These are phyloP conservation scores for Macaca nemestrina DNA, from an alignment of 2,113 vertebrate species.

Conservation along the genomic window DNA sequence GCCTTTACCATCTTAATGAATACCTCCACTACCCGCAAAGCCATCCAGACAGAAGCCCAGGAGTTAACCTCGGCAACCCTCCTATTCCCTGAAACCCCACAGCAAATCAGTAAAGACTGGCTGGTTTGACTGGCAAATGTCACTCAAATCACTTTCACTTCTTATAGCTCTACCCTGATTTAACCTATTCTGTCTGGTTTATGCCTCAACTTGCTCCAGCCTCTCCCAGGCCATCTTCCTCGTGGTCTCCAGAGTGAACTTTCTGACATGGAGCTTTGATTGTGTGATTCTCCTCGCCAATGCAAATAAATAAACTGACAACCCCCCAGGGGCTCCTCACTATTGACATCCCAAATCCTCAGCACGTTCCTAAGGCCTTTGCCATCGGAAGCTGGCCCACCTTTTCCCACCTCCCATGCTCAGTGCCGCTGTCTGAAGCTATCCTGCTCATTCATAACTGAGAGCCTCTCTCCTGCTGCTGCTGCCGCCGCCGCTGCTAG, in stretches of 20 bases:
- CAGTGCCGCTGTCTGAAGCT: accelerated
- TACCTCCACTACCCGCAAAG: accelerated
- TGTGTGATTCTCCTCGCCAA: neutral
- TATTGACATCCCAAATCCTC: neutral
- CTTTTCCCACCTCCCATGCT: accelerated
- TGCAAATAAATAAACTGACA: neutral
- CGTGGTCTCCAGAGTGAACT: neutral
- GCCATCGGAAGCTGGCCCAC: neutral
- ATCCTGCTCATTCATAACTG: neutral
- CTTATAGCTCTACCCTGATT: neutral
- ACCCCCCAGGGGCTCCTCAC: too few species aligned
- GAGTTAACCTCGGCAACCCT: neutral
- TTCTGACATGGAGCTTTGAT: neutral
- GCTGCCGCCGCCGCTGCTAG: neutral
- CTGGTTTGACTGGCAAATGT: neutral
- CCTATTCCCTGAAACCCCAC: neutral
- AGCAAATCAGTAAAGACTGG: neutral
- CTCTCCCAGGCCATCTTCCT: neutral
- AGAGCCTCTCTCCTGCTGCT: neutral
- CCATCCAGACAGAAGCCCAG: neutral
- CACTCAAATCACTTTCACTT: neutral
- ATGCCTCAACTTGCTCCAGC: neutral
- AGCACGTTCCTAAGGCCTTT: neutral
- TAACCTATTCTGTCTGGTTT: neutral
- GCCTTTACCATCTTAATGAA: neutral